Evolutionary conservation across 2,113 vertebrate species (phyloP).

Genomic region (Ceuthmochares aereus): DNA sequence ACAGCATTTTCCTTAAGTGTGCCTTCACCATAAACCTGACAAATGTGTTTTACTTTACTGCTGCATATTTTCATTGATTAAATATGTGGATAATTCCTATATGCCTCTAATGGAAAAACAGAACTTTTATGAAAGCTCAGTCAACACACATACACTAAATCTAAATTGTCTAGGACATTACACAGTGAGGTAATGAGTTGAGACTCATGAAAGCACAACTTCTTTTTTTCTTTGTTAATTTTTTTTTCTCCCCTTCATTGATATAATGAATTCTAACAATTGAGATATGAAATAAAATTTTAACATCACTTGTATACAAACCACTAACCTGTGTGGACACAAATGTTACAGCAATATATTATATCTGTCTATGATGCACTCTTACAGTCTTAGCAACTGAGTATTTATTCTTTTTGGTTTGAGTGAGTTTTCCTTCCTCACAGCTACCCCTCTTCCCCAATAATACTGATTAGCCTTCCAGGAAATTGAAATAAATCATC

Average conservation of each 20-base stretch:
- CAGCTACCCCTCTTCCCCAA: fast-evolving
- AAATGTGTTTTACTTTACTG: not conserved
- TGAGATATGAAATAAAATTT: not conserved
- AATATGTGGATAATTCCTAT: not conserved
- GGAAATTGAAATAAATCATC: not conserved
- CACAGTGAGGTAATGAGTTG: not conserved
- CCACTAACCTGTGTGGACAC: not conserved
- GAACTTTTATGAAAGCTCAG: not conserved
- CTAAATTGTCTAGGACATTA: not conserved
- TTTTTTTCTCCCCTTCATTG: not conserved
- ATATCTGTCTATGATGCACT: not conserved
- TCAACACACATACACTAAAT: not conserved
- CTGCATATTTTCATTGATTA: not conserved
- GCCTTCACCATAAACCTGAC: not conserved
- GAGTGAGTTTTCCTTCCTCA: not conserved
- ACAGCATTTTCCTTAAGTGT: not conserved
- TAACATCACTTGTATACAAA: not conserved
- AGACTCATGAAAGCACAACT: not conserved
- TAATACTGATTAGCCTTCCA: not conserved
- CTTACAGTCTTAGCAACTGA: not conserved
- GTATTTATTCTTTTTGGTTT: not conserved
- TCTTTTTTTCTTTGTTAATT: not conserved
- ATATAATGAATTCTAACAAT: not conserved
- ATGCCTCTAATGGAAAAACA: not conserved
- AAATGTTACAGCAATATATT: not conserved